These are phyloP conservation scores for Conger conger DNA, from an alignment of 2,113 vertebrate species.

Conservation along the genomic window DNA sequence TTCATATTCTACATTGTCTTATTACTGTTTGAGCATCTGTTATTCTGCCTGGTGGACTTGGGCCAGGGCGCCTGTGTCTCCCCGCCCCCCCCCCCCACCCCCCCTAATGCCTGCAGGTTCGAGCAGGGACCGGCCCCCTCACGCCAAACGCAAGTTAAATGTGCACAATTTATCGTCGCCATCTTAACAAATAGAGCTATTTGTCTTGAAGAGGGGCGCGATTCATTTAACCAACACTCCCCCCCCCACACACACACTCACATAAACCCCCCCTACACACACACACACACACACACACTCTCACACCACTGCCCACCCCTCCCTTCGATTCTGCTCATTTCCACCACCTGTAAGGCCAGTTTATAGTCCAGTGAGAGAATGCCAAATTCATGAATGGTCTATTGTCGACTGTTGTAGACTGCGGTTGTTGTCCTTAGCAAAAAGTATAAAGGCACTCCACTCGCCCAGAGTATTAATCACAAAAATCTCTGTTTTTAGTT, in stretches of 20 bases:
- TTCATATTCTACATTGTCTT: constrained; percentile 69
- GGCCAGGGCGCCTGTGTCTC: constrained; percentile 48
- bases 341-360: too few relatives aligned
- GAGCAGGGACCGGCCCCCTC: constrained; percentile 61
- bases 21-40: constrained; percentile 74
- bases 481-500: too few relatives aligned
- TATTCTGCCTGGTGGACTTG: constrained; percentile 69
- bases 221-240: constrained; percentile 23
- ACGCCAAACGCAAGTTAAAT: constrained; percentile 56
- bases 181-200: constrained; percentile 55
- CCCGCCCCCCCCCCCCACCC: constrained; percentile 24
- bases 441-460: too few relatives aligned
- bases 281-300: background rate
- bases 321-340: too few relatives aligned
- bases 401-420: too few relatives aligned
- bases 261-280: too few relatives aligned
- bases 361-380: too few relatives aligned
- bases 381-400: too few relatives aligned
- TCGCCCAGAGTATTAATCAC: too few relatives aligned
- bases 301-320: too few relatives aligned
- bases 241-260: background rate
- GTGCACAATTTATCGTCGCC: constrained; percentile 58
- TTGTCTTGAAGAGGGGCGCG: constrained; percentile 41
- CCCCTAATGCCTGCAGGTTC: constrained; percentile 62
- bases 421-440: too few relatives aligned